Evolutionary conservation across 2,113 vertebrate species (phyloP).

Genomic region (Eulacestoma nigropectus): DNA sequence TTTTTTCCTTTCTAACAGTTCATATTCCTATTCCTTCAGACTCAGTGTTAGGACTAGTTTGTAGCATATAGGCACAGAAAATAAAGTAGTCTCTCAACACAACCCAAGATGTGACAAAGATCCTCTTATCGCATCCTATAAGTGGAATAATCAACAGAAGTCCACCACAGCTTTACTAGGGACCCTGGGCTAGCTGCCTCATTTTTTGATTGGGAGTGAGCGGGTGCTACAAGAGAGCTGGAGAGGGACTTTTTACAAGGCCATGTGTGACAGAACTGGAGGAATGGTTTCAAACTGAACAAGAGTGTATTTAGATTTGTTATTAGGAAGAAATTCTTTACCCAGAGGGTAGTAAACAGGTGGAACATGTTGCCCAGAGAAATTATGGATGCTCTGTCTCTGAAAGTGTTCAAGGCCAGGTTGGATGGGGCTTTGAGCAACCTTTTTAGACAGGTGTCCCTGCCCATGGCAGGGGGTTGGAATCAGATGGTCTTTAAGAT

Average conservation of each 20-base stretch:
- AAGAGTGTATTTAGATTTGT: not conserved
- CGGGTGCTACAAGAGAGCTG: rapidly evolving
- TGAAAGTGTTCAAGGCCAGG: not conserved
- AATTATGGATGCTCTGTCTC: not conserved
- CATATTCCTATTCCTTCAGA: not conserved
- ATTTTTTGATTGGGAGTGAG: not conserved
- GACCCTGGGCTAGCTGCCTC: not conserved
- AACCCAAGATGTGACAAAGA: not conserved
- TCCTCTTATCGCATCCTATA: not conserved
- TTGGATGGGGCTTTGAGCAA: not conserved
- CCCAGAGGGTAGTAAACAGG: not conserved
- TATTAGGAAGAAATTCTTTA: not conserved
- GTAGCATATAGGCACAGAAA: not conserved
- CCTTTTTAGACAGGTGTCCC: not conserved
- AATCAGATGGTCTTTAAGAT: not conserved
- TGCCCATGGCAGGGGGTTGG: not conserved
- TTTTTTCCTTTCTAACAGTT: not conserved
- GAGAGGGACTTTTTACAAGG: not conserved
- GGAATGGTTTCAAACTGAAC: not conserved
- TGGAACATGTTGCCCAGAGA: not conserved
- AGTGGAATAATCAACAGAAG: not conserved
- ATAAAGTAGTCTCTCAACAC: not conserved
- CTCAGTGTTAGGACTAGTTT: not conserved
- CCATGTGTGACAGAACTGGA: not conserved
- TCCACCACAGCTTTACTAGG: not conserved